These are phyloP conservation scores for Cochlearius cochlearius DNA, from an alignment of 2,113 vertebrate genomes.

Conservation along the genomic window DNA sequence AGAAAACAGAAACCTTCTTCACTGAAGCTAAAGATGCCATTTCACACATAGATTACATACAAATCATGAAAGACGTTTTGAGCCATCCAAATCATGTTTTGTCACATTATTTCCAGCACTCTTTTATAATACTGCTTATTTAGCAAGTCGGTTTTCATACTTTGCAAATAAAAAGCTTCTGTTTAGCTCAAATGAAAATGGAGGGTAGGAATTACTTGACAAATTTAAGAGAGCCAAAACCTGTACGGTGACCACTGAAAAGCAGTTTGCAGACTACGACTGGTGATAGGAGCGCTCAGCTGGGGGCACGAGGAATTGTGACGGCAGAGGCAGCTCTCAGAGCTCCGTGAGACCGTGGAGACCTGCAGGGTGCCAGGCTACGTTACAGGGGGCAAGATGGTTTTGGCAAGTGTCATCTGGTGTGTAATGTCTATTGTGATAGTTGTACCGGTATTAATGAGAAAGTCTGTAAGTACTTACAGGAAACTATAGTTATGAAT, in stretches of 20 bases:
- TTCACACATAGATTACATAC: neutral
- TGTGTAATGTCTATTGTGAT: neutral
- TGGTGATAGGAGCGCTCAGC: neutral
- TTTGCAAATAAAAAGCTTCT: neutral
- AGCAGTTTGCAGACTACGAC: neutral
- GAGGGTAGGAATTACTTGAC: neutral
- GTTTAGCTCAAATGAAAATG: neutral
- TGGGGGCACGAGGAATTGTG: neutral
- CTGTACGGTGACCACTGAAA: neutral
- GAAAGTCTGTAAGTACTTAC: neutral
- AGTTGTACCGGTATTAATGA: neutral
- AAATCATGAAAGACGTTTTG: neutral
- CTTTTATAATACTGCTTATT: neutral
- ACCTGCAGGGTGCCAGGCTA: neutral
- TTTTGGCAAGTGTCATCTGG: neutral
- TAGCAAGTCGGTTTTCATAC: neutral
- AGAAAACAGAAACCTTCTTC: neutral
- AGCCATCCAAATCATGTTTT: neutral
- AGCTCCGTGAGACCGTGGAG: neutral
- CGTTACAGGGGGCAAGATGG: fast-evolving
- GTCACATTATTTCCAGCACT: neutral
- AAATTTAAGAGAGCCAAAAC: neutral
- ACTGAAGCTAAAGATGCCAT: neutral
- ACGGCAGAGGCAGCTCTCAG: neutral
- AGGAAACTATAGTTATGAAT: neutral